phyloP scores from a whole-genome alignment of 2,113 vertebrate species.

The Halichoerus grypus region DNA sequence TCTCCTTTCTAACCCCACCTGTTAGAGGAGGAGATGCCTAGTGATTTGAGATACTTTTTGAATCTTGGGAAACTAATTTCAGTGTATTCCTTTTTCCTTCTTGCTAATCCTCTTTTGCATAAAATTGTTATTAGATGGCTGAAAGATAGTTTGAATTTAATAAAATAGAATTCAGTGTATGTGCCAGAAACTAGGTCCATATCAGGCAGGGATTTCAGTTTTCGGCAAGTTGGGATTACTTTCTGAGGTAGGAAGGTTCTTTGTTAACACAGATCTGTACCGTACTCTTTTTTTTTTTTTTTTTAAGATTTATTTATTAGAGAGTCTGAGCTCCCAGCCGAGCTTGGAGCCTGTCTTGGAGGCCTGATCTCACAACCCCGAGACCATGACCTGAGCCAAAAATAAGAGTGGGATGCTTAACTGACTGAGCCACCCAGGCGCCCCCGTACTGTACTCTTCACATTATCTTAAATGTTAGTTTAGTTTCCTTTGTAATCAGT shows the following conservation, averaged over 20 bases:
- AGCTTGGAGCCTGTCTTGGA: not conserved
- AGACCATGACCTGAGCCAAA: not conserved
- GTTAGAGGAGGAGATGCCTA: not conserved
- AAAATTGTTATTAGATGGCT: not conserved
- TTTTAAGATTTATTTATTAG: not conserved
- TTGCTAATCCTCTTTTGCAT: constrained; percentile 21
- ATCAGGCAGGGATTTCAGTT: not conserved
- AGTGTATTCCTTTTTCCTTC: not conserved
- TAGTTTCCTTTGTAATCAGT: constrained; percentile 14
- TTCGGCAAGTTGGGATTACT: constrained; percentile 9
- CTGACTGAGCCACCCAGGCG: not conserved
- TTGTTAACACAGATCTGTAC: not conserved
- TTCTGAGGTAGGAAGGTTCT: not conserved
- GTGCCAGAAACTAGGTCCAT: not conserved
- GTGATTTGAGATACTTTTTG: constrained; percentile 20
- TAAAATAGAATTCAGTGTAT: not conserved
- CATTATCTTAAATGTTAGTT: not conserved
- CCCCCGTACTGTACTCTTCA: not conserved
- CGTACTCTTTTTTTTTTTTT: not conserved
- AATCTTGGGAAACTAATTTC: constrained; percentile 32
- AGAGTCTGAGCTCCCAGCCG: not conserved
- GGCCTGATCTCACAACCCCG: not conserved
- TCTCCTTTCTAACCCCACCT: not conserved
- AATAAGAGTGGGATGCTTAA: not conserved
- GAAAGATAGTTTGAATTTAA: constrained; percentile 13